Evolutionary conservation across 92 coral and sea anemone species (phyloP), one percentile per base, ranked within the genome.

Genomic region (Metridium senile): DNA sequence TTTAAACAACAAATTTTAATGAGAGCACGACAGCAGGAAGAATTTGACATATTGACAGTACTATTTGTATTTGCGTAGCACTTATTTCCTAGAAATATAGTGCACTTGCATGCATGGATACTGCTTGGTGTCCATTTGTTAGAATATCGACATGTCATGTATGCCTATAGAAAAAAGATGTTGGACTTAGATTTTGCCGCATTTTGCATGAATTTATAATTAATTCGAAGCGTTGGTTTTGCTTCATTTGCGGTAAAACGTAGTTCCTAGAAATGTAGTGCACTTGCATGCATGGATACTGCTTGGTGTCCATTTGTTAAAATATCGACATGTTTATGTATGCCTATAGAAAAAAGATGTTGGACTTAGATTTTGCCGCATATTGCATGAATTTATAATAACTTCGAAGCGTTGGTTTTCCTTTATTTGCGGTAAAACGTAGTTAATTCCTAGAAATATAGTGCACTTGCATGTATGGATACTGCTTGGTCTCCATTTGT

Each of bases 1-100:
- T 59, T 59, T 59, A 59, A 23, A 59, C 65, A 59, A 59, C 65
- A 26, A 8, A 53, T 53, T 59, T 26, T 59, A 59, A 59, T 54
- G 22, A n/a, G 28, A 22, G 28, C 8, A 2, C 4, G 11, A 19
- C 11, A 28, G 22, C 65, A 59, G 65, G 65, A 59, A 59, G 65
- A 59, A 1, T 10, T 7, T 59, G 65, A 1, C 26, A 26, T 1
- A 59, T 26, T n/a, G 28, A 59, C 61, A 54, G 61, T 3, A 16
- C 2, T 54, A 59, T 28, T 10, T 54, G 17, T 45, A 54, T 22
- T 9, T 54, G 10, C 11, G 61, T n/a, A 9, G 23, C 11, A 54
- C 61, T 54, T 3, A 22, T 54, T 39, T 39, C 49, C 49, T 39
- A 39, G 8, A 39, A 13, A 39, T 39, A 39, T 39, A 39, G 49